Evolutionary conservation across 2,113 vertebrate genomes (phyloP).

Genomic region (Gobiocypris rarus): DNA sequence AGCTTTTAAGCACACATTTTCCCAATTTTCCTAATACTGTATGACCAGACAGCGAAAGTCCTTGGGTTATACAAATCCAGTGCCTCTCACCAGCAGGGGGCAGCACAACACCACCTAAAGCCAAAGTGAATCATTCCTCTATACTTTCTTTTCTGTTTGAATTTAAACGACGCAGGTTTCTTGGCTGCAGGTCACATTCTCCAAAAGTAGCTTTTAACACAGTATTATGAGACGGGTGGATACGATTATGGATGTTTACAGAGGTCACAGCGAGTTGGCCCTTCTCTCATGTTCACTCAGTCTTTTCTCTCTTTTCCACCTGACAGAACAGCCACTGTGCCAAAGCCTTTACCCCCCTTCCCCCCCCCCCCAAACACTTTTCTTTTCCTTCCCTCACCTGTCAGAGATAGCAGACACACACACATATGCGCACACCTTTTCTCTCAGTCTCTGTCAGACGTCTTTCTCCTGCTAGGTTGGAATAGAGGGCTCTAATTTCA

Average conservation of each 20-base stretch:
- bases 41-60: neutral
- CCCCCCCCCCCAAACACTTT: constrained; percentile 1
- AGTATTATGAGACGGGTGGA: neutral
- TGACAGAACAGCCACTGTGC: constrained; percentile 28
- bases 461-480: constrained; percentile 53
- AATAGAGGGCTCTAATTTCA: constrained; percentile 75
- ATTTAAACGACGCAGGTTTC: neutral
- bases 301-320: constrained; percentile 14
- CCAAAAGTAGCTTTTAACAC: neutral
- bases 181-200: constrained; percentile 14
- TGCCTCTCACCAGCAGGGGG: constrained; percentile 62
- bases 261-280: constrained; percentile 2
- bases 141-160: neutral
- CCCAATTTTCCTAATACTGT: neutral
- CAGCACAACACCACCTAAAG: constrained; percentile 57
- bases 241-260: constrained; percentile 18
- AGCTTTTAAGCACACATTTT: neutral
- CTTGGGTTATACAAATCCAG: neutral
- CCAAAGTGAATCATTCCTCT: neutral
- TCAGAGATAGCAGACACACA: neutral
- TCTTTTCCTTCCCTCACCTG: constrained; percentile 23
- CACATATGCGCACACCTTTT: neutral
- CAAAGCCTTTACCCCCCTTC: neutral
- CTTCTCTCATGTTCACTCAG: constrained; percentile 12
- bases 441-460: constrained; percentile 27